phyloP scores from a whole-genome alignment of 2,797 vertebrate species.

The Aldrovandia affinis region DNA sequence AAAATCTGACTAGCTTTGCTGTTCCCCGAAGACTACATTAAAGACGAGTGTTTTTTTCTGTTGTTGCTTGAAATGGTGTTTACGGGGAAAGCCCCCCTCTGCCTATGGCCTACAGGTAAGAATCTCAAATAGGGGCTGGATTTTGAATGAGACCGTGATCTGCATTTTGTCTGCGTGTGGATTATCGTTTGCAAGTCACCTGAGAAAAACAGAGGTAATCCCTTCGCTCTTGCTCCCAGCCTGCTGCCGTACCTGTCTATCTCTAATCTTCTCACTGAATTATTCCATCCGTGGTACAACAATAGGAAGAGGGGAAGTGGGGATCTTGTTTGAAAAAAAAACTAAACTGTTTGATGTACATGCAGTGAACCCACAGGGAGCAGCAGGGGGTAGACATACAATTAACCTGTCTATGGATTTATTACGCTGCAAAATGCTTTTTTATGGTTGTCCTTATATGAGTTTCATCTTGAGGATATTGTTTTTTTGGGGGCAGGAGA shows the following conservation, averaged over 20 bases:
- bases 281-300: conserved; percentile 64
- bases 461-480: not conserved
- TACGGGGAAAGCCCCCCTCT: conserved; percentile 49
- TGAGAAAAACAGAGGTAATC: conserved; percentile 74
- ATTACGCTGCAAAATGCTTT: not conserved
- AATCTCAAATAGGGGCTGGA: conserved; percentile 58
- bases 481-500: not conserved
- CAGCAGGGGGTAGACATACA: not conserved
- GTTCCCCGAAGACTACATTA: conserved; percentile 46
- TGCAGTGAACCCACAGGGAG: not conserved
- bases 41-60: conserved; percentile 57
- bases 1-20: conserved; percentile 28
- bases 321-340: not conserved
- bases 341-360: conserved; percentile 4
- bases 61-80: conserved; percentile 50
- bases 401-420: not conserved
- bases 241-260: conserved; percentile 65
- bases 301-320: conserved; percentile 45
- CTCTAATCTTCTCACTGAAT: conserved; percentile 71
- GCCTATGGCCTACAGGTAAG: conserved; percentile 36
- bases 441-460: not conserved
- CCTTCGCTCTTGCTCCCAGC: conserved; percentile 60
- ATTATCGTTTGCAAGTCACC: conserved; percentile 71
- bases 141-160: conserved; percentile 65
- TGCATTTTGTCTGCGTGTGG: conserved; percentile 63